A percentile compares a stretch with the other conserved stretches of the same genome.
These are phyloP conservation scores for Camponotus fellah DNA, from an alignment of 2,888 invertebrate genomes.

Conservation along the genomic window DNA sequence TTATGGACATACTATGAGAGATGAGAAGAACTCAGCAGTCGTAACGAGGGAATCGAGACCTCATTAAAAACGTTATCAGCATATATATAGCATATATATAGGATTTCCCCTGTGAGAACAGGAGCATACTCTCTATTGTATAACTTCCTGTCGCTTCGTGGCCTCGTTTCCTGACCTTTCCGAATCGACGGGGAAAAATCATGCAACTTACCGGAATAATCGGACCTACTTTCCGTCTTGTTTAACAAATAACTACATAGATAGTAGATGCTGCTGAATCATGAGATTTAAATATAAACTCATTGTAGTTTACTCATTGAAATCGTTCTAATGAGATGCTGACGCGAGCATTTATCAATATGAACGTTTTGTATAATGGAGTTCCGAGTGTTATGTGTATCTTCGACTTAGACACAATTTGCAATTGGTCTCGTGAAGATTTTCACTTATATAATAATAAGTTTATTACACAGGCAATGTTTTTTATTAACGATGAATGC, in stretches of 20 bases:
- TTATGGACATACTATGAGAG: background rate
- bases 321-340: slow-evolving; percentile 34
- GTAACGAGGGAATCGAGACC: slow-evolving; percentile 26
- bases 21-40: background rate
- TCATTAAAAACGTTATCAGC: slow-evolving; percentile 33
- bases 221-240: slow-evolving; percentile 59
- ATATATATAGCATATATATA: background rate
- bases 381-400: slow-evolving; percentile 9
- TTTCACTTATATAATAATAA: slow-evolving; percentile 72
- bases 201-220: slow-evolving; percentile 30
- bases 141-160: slow-evolving; percentile 62
- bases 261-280: background rate
- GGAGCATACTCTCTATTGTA: slow-evolving; percentile 63
- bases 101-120: slow-evolving; percentile 62
- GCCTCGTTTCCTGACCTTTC: slow-evolving; percentile 68
- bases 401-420: slow-evolving; percentile 63
- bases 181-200: slow-evolving; percentile 47
- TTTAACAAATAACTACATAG: slow-evolving; percentile 38
- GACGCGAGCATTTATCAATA: slow-evolving; percentile 24
- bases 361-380: slow-evolving; percentile 13
- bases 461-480: slow-evolving; percentile 62
- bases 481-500: slow-evolving; percentile 39
- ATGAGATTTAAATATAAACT: background rate
- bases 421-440: slow-evolving; percentile 54
- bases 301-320: background rate